These are phyloP conservation scores for Cladorhizidae sp. DNA, from an alignment of 37 sponge, comb jelly and placozoan genomes.

Conservation along the genomic window DNA sequence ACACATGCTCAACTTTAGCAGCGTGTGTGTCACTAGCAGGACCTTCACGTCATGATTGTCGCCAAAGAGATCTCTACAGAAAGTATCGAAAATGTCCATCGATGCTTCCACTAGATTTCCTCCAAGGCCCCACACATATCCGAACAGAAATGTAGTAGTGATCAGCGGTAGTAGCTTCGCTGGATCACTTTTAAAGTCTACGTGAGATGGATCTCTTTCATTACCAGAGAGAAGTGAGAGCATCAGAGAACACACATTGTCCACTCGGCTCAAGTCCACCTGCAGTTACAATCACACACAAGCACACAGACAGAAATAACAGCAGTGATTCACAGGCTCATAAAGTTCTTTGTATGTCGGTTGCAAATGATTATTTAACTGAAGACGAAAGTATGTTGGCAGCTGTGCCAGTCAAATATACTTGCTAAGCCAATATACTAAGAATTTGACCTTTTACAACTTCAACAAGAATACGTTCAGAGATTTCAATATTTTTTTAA, in stretches of 20 bases:
- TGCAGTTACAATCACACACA: no score
- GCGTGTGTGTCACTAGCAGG: conserved; percentile 19
- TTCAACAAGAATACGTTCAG: no score
- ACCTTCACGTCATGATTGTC: conserved; percentile 92
- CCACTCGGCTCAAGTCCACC: conserved; percentile 87
- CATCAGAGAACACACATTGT: conserved; percentile 76
- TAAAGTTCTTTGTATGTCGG: no score
- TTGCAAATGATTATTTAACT: no score
- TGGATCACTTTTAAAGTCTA: conserved; percentile 75
- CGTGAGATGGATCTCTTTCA: conserved; percentile 16
- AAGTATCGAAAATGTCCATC: conserved; percentile 92
- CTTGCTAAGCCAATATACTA: no score
- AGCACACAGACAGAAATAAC: no score
- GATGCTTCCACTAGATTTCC: conserved; percentile 89
- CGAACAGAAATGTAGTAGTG: conserved; percentile 86
- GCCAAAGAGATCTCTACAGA: conserved; percentile 83
- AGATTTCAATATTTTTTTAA: no score
- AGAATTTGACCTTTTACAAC: no score
- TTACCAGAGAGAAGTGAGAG: conserved; percentile 69
- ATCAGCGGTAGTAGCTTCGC: conserved; percentile 89
- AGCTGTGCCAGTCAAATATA: no score
- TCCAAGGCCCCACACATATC: conserved; percentile 91
- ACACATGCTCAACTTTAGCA: neutral
- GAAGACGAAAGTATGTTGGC: no score
- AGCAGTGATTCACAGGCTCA: no score